These are phyloP conservation scores for Euphysa ruthae DNA, from an alignment of 30 jellyfish, hydroid and myxozoan species.

Conservation along the genomic window DNA sequence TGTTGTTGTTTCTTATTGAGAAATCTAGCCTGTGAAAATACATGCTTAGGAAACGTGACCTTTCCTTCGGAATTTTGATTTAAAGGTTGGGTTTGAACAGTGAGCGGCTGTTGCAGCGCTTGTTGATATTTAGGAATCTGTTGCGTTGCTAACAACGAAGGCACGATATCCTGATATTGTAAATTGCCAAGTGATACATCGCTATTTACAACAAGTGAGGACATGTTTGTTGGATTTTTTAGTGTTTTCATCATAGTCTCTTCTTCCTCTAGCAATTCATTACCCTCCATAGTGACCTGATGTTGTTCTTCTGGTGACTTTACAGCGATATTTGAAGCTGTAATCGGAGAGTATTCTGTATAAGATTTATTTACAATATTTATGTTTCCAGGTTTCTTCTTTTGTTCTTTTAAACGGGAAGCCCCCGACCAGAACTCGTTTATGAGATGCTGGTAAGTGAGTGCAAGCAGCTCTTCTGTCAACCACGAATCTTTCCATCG, in stretches of 20 bases:
- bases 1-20: slow-evolving; percentile 39
- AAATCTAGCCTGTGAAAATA: slow-evolving; percentile 36
- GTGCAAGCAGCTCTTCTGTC: slow-evolving; percentile 32
- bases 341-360: not conserved
- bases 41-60: slow-evolving; percentile 42
- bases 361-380: slow-evolving; percentile 9
- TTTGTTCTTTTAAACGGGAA: slow-evolving; percentile 9
- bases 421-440: slow-evolving; percentile 31
- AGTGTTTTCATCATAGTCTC: not conserved
- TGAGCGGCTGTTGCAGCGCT: slow-evolving; percentile 32
- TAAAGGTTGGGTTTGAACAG: slow-evolving; percentile 22
- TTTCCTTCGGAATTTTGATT: slow-evolving; percentile 26
- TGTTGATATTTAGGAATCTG: slow-evolving; percentile 33
- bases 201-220: slow-evolving; percentile 13
- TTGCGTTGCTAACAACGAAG: slow-evolving; percentile 13
- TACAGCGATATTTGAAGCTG: slow-evolving; percentile 1
- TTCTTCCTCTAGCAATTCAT: not conserved
- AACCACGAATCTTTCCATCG: slow-evolving; percentile 43
- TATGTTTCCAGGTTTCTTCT: slow-evolving; percentile 11
- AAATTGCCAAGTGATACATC: slow-evolving; percentile 22
- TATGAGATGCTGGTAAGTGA: slow-evolving; percentile 34
- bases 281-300: not conserved
- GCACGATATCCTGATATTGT: slow-evolving; percentile 25
- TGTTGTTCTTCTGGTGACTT: not conserved
- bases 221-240: not conserved